These are phyloP conservation scores for Psittacula echo DNA, from an alignment of 2,797 vertebrate species.

Conservation along the genomic window DNA sequence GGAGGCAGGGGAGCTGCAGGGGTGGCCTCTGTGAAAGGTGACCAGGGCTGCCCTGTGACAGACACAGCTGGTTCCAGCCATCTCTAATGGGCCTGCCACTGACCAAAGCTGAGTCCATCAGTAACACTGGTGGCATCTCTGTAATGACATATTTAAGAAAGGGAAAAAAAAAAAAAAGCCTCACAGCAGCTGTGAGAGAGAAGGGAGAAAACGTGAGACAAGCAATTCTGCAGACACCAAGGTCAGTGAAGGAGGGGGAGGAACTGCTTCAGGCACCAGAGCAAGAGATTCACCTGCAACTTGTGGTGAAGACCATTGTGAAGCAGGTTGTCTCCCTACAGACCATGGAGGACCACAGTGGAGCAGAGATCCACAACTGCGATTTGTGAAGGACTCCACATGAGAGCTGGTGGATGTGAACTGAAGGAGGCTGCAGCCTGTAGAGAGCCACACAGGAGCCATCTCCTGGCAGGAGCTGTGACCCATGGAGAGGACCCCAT, in stretches of 20 bases:
- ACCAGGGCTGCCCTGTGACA: rapidly evolving
- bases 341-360: rapidly evolving
- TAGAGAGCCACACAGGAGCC: background rate
- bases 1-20: background rate
- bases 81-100: too few relatives aligned
- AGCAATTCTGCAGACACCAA: background rate
- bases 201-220: background rate
- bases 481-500: background rate
- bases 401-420: background rate
- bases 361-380: background rate
- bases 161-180: too few relatives aligned
- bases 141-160: background rate
- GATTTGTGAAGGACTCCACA: background rate
- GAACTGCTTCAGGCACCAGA: rapidly evolving
- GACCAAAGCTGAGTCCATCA: background rate
- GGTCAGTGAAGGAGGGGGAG: background rate
- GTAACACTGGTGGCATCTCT: background rate
- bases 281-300: background rate
- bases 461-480: background rate
- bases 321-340: too few relatives aligned
- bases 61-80: background rate
- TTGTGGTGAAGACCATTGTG: background rate
- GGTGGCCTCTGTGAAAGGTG: background rate
- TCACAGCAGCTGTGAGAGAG: background rate
- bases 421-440: background rate